phyloP scores from a whole-genome alignment of 1,140 invertebrate genomes.

The Ips typographus region DNA sequence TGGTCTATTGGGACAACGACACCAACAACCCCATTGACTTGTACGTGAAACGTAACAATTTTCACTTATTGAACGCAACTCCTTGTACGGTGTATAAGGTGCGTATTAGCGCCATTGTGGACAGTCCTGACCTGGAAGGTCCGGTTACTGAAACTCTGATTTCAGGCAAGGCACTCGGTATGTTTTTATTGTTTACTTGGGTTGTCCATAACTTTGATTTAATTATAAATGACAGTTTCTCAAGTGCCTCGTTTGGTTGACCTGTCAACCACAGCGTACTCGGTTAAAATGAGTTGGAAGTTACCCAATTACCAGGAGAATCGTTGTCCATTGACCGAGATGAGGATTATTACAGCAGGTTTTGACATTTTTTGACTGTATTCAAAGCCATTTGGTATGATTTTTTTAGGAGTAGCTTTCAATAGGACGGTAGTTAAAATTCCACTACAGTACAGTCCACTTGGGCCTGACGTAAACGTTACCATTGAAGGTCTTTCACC shows the following conservation, averaged over 20 bases:
- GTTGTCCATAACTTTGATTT: too few species aligned
- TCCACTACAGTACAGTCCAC: neutral
- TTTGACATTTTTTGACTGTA: neutral
- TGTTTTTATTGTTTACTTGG: too few species aligned
- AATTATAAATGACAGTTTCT: neutral
- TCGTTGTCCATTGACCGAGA: slow-evolving; percentile 2
- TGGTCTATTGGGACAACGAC: slow-evolving; percentile 20
- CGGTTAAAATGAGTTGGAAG: slow-evolving; percentile 10
- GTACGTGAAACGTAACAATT: slow-evolving; percentile 3
- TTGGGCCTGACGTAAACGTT: neutral
- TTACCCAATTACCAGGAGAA: slow-evolving; percentile 2
- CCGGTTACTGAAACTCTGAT: neutral
- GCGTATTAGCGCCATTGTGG: slow-evolving; percentile 14
- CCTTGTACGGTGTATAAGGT: slow-evolving; percentile 16
- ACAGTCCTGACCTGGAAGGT: slow-evolving; percentile 8
- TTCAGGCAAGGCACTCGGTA: too few species aligned
- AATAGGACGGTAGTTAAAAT: neutral
- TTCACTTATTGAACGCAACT: neutral
- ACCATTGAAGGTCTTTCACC: neutral
- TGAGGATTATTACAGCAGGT: neutral
- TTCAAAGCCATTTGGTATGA: neutral
- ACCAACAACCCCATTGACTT: slow-evolving; percentile 5
- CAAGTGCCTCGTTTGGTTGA: neutral
- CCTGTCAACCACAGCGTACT: neutral
- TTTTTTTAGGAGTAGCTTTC: neutral